Evolutionary conservation across 2,888 invertebrate genomes (phyloP).

Genomic region (Cheilosia impressa): DNA sequence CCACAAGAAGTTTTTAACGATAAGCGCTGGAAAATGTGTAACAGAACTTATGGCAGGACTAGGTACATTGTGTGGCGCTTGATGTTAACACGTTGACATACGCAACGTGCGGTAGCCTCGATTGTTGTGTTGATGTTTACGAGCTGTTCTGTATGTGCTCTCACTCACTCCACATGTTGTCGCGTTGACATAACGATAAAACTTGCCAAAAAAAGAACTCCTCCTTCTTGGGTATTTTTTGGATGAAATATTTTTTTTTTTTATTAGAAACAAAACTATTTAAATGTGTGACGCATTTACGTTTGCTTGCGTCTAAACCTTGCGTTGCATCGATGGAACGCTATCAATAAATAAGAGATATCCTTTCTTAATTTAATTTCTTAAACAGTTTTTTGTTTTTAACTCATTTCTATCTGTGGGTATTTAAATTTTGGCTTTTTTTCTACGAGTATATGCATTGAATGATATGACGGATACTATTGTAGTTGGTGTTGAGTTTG

Average conservation of each 20-base stretch:
- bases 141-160: constrained; percentile 14
- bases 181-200: constrained; percentile 19
- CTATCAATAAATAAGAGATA: constrained; percentile 68
- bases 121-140: constrained; percentile 47
- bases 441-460: constrained; percentile 58
- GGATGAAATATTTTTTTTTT: constrained; percentile 49
- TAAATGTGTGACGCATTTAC: constrained; percentile 52
- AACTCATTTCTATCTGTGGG: constrained; percentile 24
- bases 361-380: constrained; percentile 9
- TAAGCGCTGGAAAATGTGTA: too few relatives aligned
- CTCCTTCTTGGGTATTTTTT: constrained; percentile 21
- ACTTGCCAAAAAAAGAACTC: constrained; percentile 13
- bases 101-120: neutral
- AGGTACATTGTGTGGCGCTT: neutral
- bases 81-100: constrained; percentile 17
- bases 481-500: constrained; percentile 29
- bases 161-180: constrained; percentile 9
- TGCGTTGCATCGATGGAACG: constrained; percentile 25
- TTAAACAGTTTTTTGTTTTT: constrained; percentile 19
- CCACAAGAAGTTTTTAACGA: too few relatives aligned
- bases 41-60: too few relatives aligned
- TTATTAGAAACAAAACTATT: constrained; percentile 69
- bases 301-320: constrained; percentile 36
- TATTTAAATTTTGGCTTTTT: constrained; percentile 10
- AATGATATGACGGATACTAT: constrained; percentile 70